Base-by-base conservation (phyloP, 2,113 vertebrate genomes). In the Upupa epops region DNA sequence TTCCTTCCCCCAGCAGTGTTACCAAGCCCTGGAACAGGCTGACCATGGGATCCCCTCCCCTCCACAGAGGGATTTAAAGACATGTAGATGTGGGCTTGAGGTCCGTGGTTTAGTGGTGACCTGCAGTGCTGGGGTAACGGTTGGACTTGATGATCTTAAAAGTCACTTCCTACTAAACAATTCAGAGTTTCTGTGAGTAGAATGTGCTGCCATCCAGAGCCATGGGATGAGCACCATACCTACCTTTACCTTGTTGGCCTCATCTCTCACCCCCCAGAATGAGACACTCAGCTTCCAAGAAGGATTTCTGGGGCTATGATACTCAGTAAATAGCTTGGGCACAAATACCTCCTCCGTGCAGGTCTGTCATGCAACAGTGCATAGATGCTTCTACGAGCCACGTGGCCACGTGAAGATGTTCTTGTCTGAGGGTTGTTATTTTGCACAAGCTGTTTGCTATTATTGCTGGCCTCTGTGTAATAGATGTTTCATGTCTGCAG, bases 321-420 rank as follows among this genome's bases (percentile, higher is more conserved):
- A 88, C 55, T 20, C 7, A 18, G 7, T n/a, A 9, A 52, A 70
- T 51, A 21, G 36, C 16, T 31, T 63, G 72, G 13, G 37, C 51
- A 77, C 40, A 40, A n/a, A 9, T 13, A 5, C 4, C 8, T 74
- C 25, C 25, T 31, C 48, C 10, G 6, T 6, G 17, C 29, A 42
- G 18, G 48, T 77, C 42, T 71, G 24, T 60, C 17, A 14, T 31
- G 48, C 48, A 61, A 55, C 2, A 21, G 32, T 45, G 26, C 19
- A 4, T 9, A n/a, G 20, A 6, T 37, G 25, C 22, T 45, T 36
- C 17, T 28, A 1, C 26, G 54, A 2, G n/a, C 56, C 46, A 14
- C 55, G 34, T 15, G 48, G 25, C 21, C 8, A 1, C 1, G 0
- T 40, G 78, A 17, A 69, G 45, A 17, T 28, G 3, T 4, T 70